Base-by-base conservation (phyloP, 2,113 vertebrate species). In the Coptodon bakossiorum region DNA sequence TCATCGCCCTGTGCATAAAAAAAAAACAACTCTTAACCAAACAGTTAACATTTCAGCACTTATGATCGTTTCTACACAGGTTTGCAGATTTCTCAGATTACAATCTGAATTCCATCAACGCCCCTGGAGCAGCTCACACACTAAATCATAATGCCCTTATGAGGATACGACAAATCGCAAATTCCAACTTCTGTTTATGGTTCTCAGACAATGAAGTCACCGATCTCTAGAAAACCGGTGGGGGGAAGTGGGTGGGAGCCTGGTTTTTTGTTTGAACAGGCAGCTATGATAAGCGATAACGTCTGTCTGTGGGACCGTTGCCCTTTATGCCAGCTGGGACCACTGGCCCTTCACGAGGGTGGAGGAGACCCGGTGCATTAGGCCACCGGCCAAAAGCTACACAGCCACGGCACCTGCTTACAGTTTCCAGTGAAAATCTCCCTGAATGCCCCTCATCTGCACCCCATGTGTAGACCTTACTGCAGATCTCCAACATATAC, bases 121-220 rank as follows among this genome's bases (percentile, higher is more conserved):
- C 83, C 87, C 63, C 71, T 79, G 80, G 76, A 79, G 73, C 59
- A 3, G 79, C 85, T 88, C 83, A 48, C 36, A 54, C 91, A 16
- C 61, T 73, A 12, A 68, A 79, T 81, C 63, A 59, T 79, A 91
- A 91, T 48, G 43, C 86, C 97, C 97, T 97, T 97, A 96, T 97
- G 96, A 96, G 95, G 97, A 96, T 86, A 94, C 71, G 63, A 86
- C 85, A 90, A 94, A 94, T 92, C 73, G 38, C 91, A 95, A 92
- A 96, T 93, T 93, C 96, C 94, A 87, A 57, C 76, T 95, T 90
- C 92, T 95, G 96, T 94, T 85, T 66, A 57, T 95, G 95, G 97
- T 98, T 97, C 97, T 97, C 97, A 96, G 94, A 96, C 93, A 81
- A 95, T 98, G 97, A 98, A 97, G 96, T 97, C 97, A 98, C 94